Evolutionary conservation across 2,113 vertebrate species (phyloP).

Genomic region (Misgurnus anguillicaudatus): DNA sequence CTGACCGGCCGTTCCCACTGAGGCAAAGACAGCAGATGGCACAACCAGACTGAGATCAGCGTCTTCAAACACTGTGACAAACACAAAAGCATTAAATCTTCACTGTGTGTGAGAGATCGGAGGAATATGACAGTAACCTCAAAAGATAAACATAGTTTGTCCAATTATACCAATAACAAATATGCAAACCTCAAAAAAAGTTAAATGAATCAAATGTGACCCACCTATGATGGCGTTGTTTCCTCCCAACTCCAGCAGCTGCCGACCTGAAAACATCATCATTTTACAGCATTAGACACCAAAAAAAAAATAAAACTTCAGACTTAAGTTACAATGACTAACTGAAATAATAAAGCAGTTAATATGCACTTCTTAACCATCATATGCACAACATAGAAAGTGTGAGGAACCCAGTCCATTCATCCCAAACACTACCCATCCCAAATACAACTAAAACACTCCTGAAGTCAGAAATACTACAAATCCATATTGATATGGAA

Average conservation of each 20-base stretch:
- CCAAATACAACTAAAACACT: too few species aligned
- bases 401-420: too few species aligned
- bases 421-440: too few species aligned
- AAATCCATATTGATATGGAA: too few species aligned
- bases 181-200: not conserved
- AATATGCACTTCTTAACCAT: too few species aligned
- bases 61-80: conserved; percentile 85
- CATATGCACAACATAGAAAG: too few species aligned
- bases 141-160: not conserved
- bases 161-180: not conserved
- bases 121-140: too few species aligned
- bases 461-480: too few species aligned
- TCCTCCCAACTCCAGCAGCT: conserved; percentile 92
- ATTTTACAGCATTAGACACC: not conserved
- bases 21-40: conserved; percentile 89
- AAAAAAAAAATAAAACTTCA: too few species aligned
- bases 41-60: conserved; percentile 91
- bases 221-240: conserved; percentile 97
- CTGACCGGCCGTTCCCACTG: conserved; percentile 95
- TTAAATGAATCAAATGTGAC: conserved; percentile 62
- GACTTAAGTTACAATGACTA: too few species aligned
- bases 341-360: too few species aligned
- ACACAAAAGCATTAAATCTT: not conserved
- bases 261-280: conserved; percentile 70
- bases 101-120: too few species aligned